Evolutionary conservation across 1,140 invertebrate species (phyloP).

Genomic region (Bombus vancouverensis): DNA sequence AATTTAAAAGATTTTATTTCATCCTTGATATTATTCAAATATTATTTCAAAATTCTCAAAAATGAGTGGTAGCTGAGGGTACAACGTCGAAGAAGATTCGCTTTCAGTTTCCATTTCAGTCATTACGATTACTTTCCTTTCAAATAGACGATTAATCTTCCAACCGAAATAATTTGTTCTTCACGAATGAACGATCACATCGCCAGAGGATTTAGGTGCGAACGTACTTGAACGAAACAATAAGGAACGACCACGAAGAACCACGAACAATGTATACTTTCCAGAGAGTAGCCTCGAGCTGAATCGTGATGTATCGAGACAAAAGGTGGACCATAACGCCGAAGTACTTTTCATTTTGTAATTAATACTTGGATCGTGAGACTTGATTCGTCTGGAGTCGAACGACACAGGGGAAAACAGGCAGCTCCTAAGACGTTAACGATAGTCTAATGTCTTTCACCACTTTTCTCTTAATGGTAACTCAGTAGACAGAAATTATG

Average conservation of each 20-base stretch:
- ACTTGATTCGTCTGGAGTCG: neutral
- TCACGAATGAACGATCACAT: constrained; percentile 27
- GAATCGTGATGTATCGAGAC: constrained; percentile 29
- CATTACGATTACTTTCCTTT: neutral
- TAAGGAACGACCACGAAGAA: constrained; percentile 22
- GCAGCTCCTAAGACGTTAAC: neutral
- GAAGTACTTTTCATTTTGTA: neutral
- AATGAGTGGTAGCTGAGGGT: neutral
- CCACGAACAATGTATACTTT: constrained; percentile 37
- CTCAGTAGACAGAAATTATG: no score
- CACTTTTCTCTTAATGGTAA: neutral
- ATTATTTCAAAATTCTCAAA: no score
- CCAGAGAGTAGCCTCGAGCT: constrained; percentile 13
- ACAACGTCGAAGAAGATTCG: neutral
- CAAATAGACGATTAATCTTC: neutral
- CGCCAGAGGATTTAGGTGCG: constrained; percentile 43
- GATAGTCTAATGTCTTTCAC: neutral
- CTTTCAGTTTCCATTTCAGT: neutral
- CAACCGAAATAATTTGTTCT: constrained; percentile 28
- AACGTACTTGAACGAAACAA: constrained; percentile 39
- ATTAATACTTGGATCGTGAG: constrained; percentile 31
- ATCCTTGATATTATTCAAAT: no score
- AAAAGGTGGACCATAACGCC: constrained; percentile 15
- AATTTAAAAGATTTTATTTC: no score
- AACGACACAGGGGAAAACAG: neutral